These are phyloP conservation scores for Spea multiplicata DNA, from an alignment of 2,113 vertebrate genomes.

Conservation along the genomic window DNA sequence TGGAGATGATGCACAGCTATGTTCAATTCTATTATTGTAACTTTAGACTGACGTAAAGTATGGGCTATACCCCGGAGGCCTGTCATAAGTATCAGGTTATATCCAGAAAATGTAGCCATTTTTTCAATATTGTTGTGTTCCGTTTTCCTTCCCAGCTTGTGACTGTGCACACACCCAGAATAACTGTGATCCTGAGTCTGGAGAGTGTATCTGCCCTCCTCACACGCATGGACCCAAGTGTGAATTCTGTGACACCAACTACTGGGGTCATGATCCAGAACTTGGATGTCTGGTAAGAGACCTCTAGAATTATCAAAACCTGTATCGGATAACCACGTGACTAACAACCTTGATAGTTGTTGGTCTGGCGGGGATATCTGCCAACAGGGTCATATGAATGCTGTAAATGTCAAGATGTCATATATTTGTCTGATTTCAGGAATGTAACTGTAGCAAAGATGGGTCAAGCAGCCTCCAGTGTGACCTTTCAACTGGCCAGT, in stretches of 20 bases:
- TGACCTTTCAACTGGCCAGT: slow-evolving; percentile 70
- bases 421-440: slow-evolving; percentile 56
- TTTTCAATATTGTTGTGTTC: neutral
- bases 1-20: too few relatives aligned
- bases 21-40: too few relatives aligned
- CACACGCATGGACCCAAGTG: slow-evolving; percentile 78
- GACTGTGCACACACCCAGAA: slow-evolving; percentile 82
- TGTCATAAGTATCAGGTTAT: too few relatives aligned
- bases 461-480: slow-evolving; percentile 75
- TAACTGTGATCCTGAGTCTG: slow-evolving; percentile 75
- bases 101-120: too few relatives aligned
- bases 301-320: neutral
- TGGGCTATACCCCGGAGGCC: too few relatives aligned
- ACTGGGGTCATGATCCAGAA: slow-evolving; percentile 76
- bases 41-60: too few relatives aligned
- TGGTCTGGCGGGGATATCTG: too few relatives aligned
- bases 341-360: too few relatives aligned
- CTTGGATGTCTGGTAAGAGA: slow-evolving; percentile 81
- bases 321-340: too few relatives aligned
- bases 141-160: slow-evolving; percentile 71
- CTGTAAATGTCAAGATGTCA: too few relatives aligned
- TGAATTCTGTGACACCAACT: slow-evolving; percentile 71
- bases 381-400: too few relatives aligned
- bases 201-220: slow-evolving; percentile 83
- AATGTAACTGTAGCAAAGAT: slow-evolving; percentile 73